Evolutionary conservation across 2,888 invertebrate species (phyloP).

Genomic region (Andrena camellia): DNA sequence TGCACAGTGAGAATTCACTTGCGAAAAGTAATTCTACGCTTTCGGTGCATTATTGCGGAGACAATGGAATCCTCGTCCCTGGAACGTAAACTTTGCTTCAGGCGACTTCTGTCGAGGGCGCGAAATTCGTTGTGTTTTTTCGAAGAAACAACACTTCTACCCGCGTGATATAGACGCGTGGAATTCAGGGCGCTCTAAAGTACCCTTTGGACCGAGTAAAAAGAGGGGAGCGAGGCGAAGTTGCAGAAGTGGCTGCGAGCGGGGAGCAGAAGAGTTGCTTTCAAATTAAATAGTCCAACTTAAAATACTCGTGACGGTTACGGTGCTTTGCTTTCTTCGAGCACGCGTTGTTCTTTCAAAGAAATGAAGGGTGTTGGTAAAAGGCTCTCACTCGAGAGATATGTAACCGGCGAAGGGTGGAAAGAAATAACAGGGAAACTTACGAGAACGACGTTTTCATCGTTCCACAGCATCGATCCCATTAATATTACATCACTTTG

Average conservation of each 20-base stretch:
- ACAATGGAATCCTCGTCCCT: slow-evolving; percentile 11
- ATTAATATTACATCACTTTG: too few relatives aligned
- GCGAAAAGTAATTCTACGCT: background rate
- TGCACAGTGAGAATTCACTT: background rate
- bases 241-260: background rate
- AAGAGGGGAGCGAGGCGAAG: background rate
- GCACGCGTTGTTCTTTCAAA: background rate
- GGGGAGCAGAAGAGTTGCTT: background rate
- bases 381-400: background rate
- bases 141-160: background rate
- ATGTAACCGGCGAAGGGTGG: background rate
- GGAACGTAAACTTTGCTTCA: slow-evolving; percentile 14
- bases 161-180: background rate
- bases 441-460: background rate
- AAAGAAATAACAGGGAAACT: background rate
- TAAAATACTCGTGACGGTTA: background rate
- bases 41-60: background rate
- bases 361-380: background rate
- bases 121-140: background rate
- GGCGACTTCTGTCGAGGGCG: background rate
- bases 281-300: slow-evolving; percentile 9
- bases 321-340: background rate
- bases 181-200: background rate
- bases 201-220: background rate
- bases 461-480: background rate